These are phyloP conservation scores for Mus musculus DNA, from an alignment of 2,113 vertebrate species.

Conservation along the genomic window GRCm39 chr1:120367501-120368000, in stretches of 20 bases:
- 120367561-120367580: background rate
- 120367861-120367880: conserved; percentile 29
- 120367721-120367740: background rate
- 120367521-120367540: background rate
- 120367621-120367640: background rate
- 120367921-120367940: background rate
- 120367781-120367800: background rate
- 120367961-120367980: background rate
- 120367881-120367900: background rate
- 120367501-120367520: background rate
- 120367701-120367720: background rate
- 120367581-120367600: background rate
- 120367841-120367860: background rate
- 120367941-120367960: background rate
- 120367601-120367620: background rate
- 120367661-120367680: background rate
- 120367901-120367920: background rate
- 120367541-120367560: background rate
- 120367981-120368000: too few species aligned
- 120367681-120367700: background rate
- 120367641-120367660: background rate
- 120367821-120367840: background rate
- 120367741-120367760: background rate
- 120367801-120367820: background rate
- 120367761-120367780: background rate